A percentile compares a stretch with the other conserved stretches of the same genome.
These are phyloP conservation scores for Dasypogon diadema DNA, from an alignment of 2,888 invertebrate species.

Conservation along the genomic window DNA sequence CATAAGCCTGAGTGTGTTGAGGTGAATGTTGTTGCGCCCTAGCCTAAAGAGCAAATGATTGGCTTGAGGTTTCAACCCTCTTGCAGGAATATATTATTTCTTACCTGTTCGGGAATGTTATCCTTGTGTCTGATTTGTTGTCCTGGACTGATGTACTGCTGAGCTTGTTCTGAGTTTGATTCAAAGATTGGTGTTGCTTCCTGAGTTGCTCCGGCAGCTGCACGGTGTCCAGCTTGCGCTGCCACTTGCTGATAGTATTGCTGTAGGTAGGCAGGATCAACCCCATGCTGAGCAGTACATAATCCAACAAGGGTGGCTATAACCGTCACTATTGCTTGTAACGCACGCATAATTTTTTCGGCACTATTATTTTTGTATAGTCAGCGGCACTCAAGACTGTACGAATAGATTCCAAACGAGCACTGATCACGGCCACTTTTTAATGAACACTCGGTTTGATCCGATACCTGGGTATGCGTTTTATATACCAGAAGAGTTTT, in stretches of 20 bases:
- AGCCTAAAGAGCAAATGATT: slow-evolving; percentile 58
- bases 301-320: slow-evolving; percentile 62
- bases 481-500: slow-evolving; percentile 57
- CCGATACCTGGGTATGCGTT: slow-evolving; percentile 57
- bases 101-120: slow-evolving; percentile 66
- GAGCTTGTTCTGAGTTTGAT: slow-evolving; percentile 69
- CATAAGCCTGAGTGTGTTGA: slow-evolving; percentile 63
- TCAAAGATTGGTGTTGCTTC: slow-evolving; percentile 70
- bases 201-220: slow-evolving; percentile 62
- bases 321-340: slow-evolving; percentile 58
- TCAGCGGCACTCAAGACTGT: not conserved
- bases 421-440: slow-evolving; percentile 52
- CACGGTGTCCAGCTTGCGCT: slow-evolving; percentile 66
- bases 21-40: slow-evolving; percentile 61
- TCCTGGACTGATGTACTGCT: slow-evolving; percentile 70
- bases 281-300: slow-evolving; percentile 60
- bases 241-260: slow-evolving; percentile 67
- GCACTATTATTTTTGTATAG: not conserved
- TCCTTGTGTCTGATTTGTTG: slow-evolving; percentile 69
- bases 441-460: slow-evolving; percentile 57
- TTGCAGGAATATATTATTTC: not conserved
- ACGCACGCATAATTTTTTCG: slow-evolving; percentile 42
- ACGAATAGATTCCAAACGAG: slow-evolving; percentile 13
- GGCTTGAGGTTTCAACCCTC: slow-evolving; percentile 19
- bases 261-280: slow-evolving; percentile 68